Evolutionary conservation across 2,113 vertebrate species (phyloP).

Genomic region (Zosterops hypoxanthus): DNA sequence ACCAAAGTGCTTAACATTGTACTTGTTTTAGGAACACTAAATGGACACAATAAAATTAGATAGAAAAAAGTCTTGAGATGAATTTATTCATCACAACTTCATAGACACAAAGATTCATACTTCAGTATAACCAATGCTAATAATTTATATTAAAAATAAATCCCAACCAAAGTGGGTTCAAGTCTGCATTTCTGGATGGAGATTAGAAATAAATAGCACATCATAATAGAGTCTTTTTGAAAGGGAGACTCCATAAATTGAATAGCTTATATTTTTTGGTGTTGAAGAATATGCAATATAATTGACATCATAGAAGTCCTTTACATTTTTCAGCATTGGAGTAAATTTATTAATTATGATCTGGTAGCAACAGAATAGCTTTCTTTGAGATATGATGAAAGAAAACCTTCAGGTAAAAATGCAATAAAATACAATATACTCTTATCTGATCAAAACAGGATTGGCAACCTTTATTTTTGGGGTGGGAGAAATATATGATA

Average conservation of each 20-base stretch:
- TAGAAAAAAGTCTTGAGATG: neutral
- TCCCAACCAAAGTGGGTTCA: accelerated
- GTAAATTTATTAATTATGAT: slow-evolving; percentile 4
- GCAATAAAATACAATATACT: neutral
- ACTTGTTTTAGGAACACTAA: neutral
- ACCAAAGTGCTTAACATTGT: neutral
- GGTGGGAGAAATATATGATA: neutral
- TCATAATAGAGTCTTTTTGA: neutral
- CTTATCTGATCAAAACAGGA: neutral
- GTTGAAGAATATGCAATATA: neutral
- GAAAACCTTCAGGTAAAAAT: neutral
- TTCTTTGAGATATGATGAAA: neutral
- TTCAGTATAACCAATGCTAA: neutral
- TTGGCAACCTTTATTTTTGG: neutral
- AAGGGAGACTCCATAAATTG: neutral
- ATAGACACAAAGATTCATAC: neutral
- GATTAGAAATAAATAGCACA: neutral
- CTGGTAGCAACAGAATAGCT: neutral
- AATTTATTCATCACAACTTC: neutral
- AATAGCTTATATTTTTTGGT: neutral
- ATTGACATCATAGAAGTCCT: neutral
- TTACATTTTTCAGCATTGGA: neutral
- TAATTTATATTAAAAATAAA: neutral
- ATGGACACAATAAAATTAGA: neutral
- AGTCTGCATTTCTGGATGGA: neutral